These are phyloP conservation scores for Belgica antarctica DNA, from an alignment of 2,888 invertebrate genomes.

Conservation along the genomic window DNA sequence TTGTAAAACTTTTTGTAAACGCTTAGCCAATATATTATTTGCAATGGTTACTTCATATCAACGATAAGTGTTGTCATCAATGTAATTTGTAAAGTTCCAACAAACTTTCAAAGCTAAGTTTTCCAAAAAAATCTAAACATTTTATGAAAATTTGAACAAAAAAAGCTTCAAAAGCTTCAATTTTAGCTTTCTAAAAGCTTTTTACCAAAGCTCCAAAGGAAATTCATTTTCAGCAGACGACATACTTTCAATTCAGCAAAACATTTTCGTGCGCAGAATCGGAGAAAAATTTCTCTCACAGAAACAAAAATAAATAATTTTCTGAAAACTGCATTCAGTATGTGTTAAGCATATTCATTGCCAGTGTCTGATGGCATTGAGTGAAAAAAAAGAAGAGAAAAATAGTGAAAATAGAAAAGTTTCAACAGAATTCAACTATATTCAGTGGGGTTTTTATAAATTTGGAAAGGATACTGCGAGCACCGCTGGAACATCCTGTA, in stretches of 20 bases:
- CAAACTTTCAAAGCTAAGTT: not conserved
- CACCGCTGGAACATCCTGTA: too few relatives aligned
- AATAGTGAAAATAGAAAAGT: not conserved
- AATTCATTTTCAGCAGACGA: not conserved
- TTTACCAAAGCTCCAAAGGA: not conserved
- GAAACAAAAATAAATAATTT: conserved; percentile 32
- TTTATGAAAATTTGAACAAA: not conserved
- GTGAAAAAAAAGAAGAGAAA: not conserved
- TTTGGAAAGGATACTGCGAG: too few relatives aligned
- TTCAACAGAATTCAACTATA: too few relatives aligned
- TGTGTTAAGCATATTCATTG: conserved; percentile 42
- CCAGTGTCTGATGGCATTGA: conserved; percentile 23
- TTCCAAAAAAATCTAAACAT: not conserved
- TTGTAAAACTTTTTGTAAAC: too few relatives aligned
- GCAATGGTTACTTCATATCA: too few relatives aligned
- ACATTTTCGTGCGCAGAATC: not conserved
- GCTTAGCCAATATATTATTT: too few relatives aligned
- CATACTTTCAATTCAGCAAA: not conserved
- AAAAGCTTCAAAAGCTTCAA: not conserved
- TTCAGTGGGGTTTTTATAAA: too few relatives aligned
- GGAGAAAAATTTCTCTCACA: conserved; percentile 17
- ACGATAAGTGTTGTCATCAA: too few relatives aligned
- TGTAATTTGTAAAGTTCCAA: too few relatives aligned
- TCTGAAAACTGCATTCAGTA: conserved; percentile 31
- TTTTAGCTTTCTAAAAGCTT: not conserved